Base-by-base conservation (phyloP, 2,888 invertebrate species). In the Lasiommata megera region DNA sequence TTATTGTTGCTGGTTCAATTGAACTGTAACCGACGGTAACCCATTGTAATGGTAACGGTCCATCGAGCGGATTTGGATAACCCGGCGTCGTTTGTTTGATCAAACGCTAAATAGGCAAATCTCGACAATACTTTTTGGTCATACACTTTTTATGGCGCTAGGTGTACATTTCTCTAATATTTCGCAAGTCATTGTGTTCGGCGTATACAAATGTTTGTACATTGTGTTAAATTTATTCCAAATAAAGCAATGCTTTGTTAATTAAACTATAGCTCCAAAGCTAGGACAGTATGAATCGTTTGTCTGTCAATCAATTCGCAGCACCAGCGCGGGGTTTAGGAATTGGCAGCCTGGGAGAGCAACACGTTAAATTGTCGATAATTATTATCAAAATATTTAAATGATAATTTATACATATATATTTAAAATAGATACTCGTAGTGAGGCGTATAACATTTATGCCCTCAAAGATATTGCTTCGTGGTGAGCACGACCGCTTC, bases 1-100 rank as follows among this genome's bases (percentile, higher is more conserved):
- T 80, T 79, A 80, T 80, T 82, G 79, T 51, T 44, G 38, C 14
- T 29, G 6, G 40, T 16, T 16, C 38, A 40, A 51, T 51, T 40
- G 16, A 34, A 77, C 76, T 70, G 75, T 74, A 74, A 76, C 72
- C 78, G 51, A 77, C 76, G 71, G 76, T 74, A 74, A 76, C 73
- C 79, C 77, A 86, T 88, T 86, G 85, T 87, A 70, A 72, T 74
- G 73, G 67, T 88, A 88, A 88, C 88, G 87, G 86, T 79, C 14
- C 50, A 37, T 18, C 16, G 11, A 28, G 44, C 71, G 70, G 70
- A 73, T 74, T 76, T 72, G 62, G 72, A 77, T 78, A 75, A 71
- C 71, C 23, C 46, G 41, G 69, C 65, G 66, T 77, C 74, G 74
- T 76, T n/a, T 74, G 69, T 69, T 68, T 67, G 69, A 71, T 71